Base-by-base conservation (phyloP, 2,888 invertebrate genomes). In the Agrotis clavis region DNA sequence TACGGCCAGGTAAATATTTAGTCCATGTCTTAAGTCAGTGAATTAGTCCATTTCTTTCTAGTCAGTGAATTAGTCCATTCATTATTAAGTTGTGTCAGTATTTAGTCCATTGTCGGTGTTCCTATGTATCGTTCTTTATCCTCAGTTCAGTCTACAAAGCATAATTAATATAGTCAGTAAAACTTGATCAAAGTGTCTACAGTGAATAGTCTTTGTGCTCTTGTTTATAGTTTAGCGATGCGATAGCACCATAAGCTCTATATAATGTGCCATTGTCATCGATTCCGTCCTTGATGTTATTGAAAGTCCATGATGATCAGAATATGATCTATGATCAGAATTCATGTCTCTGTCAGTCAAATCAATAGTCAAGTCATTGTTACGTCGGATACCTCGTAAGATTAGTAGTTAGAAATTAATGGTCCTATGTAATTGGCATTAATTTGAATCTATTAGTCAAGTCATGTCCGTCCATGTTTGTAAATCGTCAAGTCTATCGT, bases 201-300 rank as follows among this genome's bases (percentile, higher is more conserved):
- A 30, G 30, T 18, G 13, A n/a, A n/a, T 9, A 18, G 47, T 77
- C 48, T 14, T 48, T 56, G 30, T 57, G 5, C 41, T 21, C 4
- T 14, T 9, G 30, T 25, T 45, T 21, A 41, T 41, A 41, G 41
- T 30, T 47, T 13, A 48, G 25, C 25, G 14, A 51, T 35, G 59
- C 25, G 14, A 51, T 47, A 57, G 19, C 57, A 7, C 35, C 19
- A 19, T 48, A 50, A 0, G 9, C 18, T 35, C n/a, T 56, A 16
- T 25, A 56, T 56, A 79, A 62, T 73, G 56, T 51, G 16, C 19
- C 19, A 79, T 57, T 79, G 74, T 75, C 13, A n/a, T 62, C 11
- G 7, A 51, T 51, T 57, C 18, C n/a, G 19, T 62, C 2, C 18
- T 13, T 19, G 16, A 41, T 54, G 54, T 45, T 61, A 53, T 53